Evolutionary conservation across 2,113 vertebrate species (phyloP).

Genomic region (Prionailurus bengalensis): DNA sequence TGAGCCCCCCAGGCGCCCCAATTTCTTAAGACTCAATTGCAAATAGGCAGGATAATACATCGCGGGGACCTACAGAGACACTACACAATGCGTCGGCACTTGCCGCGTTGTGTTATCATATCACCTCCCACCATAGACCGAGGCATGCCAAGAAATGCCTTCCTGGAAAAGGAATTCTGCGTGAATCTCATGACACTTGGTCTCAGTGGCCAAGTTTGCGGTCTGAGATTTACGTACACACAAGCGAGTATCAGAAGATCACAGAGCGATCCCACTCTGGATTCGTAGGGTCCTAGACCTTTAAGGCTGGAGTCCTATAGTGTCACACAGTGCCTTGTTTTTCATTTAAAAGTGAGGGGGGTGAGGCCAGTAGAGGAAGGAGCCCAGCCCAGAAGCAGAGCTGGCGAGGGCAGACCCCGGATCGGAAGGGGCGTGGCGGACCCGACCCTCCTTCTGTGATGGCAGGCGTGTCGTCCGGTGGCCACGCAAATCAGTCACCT

Average conservation of each 20-base stretch:
- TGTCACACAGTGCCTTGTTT: accelerated
- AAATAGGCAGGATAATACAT: not conserved
- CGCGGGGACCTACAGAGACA: accelerated
- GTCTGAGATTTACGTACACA: accelerated
- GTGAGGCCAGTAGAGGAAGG: not conserved
- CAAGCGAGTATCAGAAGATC: accelerated
- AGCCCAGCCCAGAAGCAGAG: not conserved
- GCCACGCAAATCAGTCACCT: accelerated
- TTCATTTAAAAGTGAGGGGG: not conserved
- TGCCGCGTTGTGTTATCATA: accelerated
- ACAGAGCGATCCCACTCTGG: accelerated
- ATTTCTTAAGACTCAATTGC: not conserved
- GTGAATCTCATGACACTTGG: not conserved
- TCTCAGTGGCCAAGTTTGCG: not conserved
- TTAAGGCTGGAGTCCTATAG: not conserved
- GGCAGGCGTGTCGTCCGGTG: accelerated
- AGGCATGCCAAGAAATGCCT: accelerated
- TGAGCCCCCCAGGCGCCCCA: no score
- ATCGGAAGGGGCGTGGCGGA: accelerated
- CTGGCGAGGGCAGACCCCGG: accelerated
- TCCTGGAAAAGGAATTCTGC: accelerated
- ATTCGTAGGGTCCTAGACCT: no score
- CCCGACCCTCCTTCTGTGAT: not conserved
- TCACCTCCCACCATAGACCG: accelerated
- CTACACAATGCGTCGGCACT: accelerated